phyloP scores from a whole-genome alignment of 1,140 invertebrate genomes.

The fruit fly (Drosophila melanogaster) region DNA sequence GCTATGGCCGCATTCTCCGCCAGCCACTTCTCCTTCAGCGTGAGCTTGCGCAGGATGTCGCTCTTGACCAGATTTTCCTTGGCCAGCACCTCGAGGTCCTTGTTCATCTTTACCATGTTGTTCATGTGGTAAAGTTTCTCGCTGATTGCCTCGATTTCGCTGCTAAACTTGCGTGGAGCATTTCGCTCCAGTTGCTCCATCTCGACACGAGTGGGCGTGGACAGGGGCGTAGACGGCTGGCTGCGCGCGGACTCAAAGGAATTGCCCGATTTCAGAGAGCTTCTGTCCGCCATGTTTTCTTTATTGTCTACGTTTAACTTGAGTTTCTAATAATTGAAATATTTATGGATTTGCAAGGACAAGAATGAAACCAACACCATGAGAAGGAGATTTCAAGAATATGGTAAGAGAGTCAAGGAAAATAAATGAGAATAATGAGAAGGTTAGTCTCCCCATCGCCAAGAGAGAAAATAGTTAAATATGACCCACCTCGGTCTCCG shows the following conservation, averaged over 20 bases:
- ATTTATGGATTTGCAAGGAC: conserved; percentile 1
- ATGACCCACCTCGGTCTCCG: conserved; percentile 90
- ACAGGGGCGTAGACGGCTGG: conserved; percentile 50
- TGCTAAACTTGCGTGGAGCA: conserved; percentile 68
- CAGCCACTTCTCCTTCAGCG: conserved; percentile 83
- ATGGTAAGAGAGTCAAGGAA: conserved; percentile 50
- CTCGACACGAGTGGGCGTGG: conserved; percentile 64
- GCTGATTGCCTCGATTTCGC: conserved; percentile 81
- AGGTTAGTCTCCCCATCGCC: conserved; percentile 66
- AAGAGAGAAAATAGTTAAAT: not conserved
- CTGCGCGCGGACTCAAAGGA: conserved; percentile 73
- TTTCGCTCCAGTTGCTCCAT: conserved; percentile 80
- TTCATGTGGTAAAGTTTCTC: conserved; percentile 81
- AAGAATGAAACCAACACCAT: conserved; percentile 73
- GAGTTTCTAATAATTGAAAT: conserved; percentile 43
- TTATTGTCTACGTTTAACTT: conserved; percentile 56
- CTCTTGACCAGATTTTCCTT: conserved; percentile 84
- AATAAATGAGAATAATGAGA: conserved; percentile 65
- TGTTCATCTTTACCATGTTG: conserved; percentile 83
- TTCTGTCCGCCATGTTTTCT: conserved; percentile 56
- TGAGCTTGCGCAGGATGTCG: conserved; percentile 81
- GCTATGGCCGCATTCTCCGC: conserved; percentile 75
- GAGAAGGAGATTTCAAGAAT: conserved; percentile 39
- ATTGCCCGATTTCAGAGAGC: conserved; percentile 57
- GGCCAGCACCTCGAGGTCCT: conserved; percentile 77